Evolutionary conservation across 2,888 invertebrate genomes (phyloP).

Genomic region (Cryptosula pallasiana): DNA sequence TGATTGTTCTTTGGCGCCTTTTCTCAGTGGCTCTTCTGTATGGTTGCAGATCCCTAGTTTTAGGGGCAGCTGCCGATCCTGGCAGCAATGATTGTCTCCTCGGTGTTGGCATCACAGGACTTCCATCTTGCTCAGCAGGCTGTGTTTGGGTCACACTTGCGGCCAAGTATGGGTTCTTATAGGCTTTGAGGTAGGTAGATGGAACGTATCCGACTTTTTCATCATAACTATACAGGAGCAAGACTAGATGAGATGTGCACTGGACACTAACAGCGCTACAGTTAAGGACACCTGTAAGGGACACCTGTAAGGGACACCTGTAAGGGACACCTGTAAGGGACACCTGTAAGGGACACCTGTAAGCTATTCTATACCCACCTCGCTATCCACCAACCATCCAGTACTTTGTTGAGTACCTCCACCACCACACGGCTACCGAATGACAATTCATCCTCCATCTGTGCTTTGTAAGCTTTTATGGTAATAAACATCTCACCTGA

Average conservation of each 20-base stretch:
- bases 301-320: too few species aligned
- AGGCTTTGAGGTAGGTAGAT: slow-evolving; percentile 21
- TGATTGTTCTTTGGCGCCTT: slow-evolving; percentile 1
- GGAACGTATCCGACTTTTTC: slow-evolving; percentile 19
- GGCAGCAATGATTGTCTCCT: not conserved
- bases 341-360: too few species aligned
- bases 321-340: too few species aligned
- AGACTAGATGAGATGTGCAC: not conserved
- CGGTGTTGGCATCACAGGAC: slow-evolving; percentile 2
- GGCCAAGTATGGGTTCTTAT: slow-evolving; percentile 5
- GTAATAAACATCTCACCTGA: slow-evolving; percentile 21
- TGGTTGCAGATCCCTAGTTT: slow-evolving; percentile 12
- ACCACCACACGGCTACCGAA: slow-evolving; percentile 2
- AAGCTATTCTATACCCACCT: not conserved
- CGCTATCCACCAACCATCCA: slow-evolving; percentile 25
- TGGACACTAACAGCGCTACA: not conserved
- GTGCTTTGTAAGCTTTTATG: slow-evolving; percentile 3
- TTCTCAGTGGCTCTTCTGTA: slow-evolving; percentile 22
- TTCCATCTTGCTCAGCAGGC: not conserved
- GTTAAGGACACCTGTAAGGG: too few species aligned
- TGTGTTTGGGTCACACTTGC: not conserved
- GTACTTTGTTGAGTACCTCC: slow-evolving; percentile 21
- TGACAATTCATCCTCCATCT: not conserved
- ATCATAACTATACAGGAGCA: slow-evolving; percentile 7
- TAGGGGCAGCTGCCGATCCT: not conserved